A percentile compares a stretch with the other conserved stretches of the same genome.
phyloP scores from a whole-genome alignment of 2,113 vertebrate genomes.

The Rhinopomastus cyanomelas region DNA sequence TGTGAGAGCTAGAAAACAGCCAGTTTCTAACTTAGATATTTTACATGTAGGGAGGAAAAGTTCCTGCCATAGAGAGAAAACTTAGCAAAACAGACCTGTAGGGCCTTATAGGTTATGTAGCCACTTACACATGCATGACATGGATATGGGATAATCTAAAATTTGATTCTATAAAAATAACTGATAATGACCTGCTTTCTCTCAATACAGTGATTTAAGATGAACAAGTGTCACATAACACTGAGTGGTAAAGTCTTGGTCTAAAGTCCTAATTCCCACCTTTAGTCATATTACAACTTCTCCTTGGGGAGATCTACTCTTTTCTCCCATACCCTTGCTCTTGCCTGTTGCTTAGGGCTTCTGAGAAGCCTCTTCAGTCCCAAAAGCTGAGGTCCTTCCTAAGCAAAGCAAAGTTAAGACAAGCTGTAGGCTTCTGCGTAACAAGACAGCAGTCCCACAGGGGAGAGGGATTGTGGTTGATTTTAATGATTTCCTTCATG shows the following conservation, averaged over 20 bases:
- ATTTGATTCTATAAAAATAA: background rate
- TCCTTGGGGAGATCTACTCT: background rate
- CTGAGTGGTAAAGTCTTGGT: background rate
- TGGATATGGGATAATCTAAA: background rate
- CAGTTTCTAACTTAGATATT: background rate
- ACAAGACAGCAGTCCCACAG: background rate
- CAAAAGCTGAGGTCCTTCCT: background rate
- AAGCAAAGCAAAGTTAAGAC: background rate
- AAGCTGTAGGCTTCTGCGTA: background rate
- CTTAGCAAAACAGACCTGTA: background rate
- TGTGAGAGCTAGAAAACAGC: background rate
- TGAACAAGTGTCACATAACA: background rate
- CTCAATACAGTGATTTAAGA: background rate
- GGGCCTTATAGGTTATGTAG: background rate
- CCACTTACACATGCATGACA: background rate
- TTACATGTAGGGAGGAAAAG: background rate
- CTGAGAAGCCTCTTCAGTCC: background rate
- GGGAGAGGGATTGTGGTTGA: background rate
- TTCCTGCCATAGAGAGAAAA: background rate
- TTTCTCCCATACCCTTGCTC: background rate
- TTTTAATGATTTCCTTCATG: constrained; percentile 22
- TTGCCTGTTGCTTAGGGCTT: background rate
- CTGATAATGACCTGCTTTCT: background rate
- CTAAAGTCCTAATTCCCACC: background rate
- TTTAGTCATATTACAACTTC: background rate